phyloP scores from a whole-genome alignment of 2,113 vertebrate genomes.

The Junco hyemalis region DNA sequence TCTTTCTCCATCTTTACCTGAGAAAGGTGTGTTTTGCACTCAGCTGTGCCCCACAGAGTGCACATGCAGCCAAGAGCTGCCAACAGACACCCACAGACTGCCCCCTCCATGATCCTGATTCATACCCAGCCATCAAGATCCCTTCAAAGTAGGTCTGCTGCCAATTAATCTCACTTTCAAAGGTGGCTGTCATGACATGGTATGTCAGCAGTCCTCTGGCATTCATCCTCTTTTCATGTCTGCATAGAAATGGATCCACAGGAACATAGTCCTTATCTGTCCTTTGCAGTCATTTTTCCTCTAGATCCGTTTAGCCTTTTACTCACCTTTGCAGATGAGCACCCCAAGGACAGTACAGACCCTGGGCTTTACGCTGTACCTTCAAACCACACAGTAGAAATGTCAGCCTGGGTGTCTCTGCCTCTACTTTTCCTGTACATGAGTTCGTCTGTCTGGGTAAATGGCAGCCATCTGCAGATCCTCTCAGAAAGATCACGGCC shows the following conservation, averaged over 20 bases:
- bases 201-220: neutral
- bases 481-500: neutral
- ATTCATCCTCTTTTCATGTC: neutral
- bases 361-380: neutral
- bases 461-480: neutral
- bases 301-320: neutral
- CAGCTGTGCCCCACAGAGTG: neutral
- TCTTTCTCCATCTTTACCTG: neutral
- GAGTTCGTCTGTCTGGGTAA: neutral
- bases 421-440: neutral
- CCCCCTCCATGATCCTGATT: accelerated
- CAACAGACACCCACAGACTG: accelerated
- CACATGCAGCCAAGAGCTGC: neutral
- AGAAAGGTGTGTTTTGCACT: neutral
- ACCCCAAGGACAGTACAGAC: neutral
- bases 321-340: neutral
- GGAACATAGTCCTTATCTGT: neutral
- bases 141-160: neutral
- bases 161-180: neutral
- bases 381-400: neutral
- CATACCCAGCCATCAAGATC: neutral
- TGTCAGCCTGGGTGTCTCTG: neutral
- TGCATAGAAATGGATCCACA: neutral
- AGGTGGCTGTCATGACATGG: neutral
- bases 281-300: neutral